Conservation (phyloP, 2,888 invertebrate species). For the Latheticus oryzae region DNA sequence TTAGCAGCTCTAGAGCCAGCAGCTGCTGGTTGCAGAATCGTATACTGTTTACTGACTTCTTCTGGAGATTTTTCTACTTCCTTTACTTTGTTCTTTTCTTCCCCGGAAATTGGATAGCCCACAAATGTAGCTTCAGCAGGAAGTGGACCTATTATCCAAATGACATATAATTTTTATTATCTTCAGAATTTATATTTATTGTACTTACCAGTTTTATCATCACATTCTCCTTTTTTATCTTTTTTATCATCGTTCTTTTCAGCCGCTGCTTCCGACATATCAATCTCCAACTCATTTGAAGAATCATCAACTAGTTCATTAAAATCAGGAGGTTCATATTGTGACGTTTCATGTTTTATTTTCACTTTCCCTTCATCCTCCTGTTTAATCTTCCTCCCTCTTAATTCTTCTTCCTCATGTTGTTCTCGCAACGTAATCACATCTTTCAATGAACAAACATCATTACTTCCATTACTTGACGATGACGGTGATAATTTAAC, state of each 20-base stretch:
- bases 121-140: conserved; percentile 82
- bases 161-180: conserved; percentile 40
- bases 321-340: conserved; percentile 80
- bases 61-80: conserved; percentile 62
- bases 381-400: conserved; percentile 56
- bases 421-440: conserved; percentile 68
- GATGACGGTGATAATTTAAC: conserved; percentile 74
- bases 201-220: conserved; percentile 41
- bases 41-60: conserved; percentile 82
- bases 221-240: conserved; percentile 68
- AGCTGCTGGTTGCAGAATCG: conserved; percentile 86
- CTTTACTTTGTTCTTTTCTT: conserved; percentile 65
- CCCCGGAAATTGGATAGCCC: conserved; percentile 70
- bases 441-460: conserved; percentile 76
- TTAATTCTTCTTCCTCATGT: conserved; percentile 59
- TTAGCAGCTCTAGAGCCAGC: conserved; percentile 84
- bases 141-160: conserved; percentile 70
- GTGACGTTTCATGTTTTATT: conserved; percentile 61
- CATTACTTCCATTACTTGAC: conserved; percentile 69
- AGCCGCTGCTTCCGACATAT: conserved; percentile 79
- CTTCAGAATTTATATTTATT: not conserved
- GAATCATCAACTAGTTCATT: conserved; percentile 83
- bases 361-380: conserved; percentile 47
- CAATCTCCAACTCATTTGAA: conserved; percentile 82
- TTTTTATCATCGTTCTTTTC: conserved; percentile 72